These are phyloP conservation scores for Anneissia japonica DNA, from an alignment of 35 echinoderm and acorn worm species.

Conservation along the genomic window DNA sequence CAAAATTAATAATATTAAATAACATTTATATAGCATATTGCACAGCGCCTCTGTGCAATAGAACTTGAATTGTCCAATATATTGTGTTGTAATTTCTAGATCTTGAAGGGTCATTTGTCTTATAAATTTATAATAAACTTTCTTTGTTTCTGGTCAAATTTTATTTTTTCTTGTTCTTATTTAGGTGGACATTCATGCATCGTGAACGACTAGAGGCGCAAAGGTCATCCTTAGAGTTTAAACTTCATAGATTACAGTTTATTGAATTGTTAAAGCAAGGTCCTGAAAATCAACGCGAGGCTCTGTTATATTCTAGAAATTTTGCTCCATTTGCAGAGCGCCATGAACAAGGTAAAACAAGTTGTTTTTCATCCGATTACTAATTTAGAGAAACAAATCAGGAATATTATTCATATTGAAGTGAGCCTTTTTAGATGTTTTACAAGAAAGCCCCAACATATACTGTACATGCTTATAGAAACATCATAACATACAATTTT, in stretches of 20 bases:
- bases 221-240: constrained; percentile 87
- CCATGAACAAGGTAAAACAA: constrained; percentile 81
- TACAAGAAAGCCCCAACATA: too few relatives aligned
- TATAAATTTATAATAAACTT: neutral
- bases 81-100: neutral
- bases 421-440: too few relatives aligned
- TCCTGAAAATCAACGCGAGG: constrained; percentile 55
- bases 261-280: constrained; percentile 81
- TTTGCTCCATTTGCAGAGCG: constrained; percentile 74
- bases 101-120: neutral
- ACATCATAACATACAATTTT: too few relatives aligned
- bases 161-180: constrained; percentile 1
- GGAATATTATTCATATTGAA: too few relatives aligned
- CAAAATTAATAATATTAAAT: too few relatives aligned
- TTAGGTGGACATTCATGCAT: constrained; percentile 73
- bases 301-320: constrained; percentile 60
- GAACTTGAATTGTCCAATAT: neutral
- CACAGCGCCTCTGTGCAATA: too few relatives aligned
- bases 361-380: too few relatives aligned
- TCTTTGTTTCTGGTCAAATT: neutral
- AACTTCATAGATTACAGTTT: constrained; percentile 86
- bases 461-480: too few relatives aligned
- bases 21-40: too few relatives aligned
- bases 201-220: constrained; percentile 66
- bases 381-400: too few relatives aligned